Evolutionary conservation across 2,888 invertebrate species (phyloP), one percentile per base, ranked within the genome.

Genomic region (Miltochrista miniata): DNA sequence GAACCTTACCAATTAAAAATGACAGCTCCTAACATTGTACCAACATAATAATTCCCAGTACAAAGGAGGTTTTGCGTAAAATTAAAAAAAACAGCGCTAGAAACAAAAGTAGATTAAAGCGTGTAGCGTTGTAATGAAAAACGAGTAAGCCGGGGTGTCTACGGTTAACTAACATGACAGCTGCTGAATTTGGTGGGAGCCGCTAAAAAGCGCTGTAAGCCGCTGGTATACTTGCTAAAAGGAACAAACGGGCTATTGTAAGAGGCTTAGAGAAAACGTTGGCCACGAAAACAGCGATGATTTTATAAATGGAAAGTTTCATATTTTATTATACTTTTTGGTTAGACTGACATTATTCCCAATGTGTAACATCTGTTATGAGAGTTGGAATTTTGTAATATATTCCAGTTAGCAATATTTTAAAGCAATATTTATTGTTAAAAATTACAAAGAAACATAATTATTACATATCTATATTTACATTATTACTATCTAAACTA

Each of bases 31-130:
- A 48, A 46, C 45, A 45, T 34, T 31, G 15, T 30, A 37, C 34
- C 40, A 49, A 55, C 18, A n/a, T n/a, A 5, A 60, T 54, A 34
- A 56, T 66, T 47, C 40, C 39, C 18, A 35, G 38, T 37, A 63
- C 60, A 63, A 65, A 15, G 15, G 38, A 38, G 45, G 51, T 51
- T 67, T 63, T 55, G 49, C 18, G 47, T 49, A 18, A 64, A 67
- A 67, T 67, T 61, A 58, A 61, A 67, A 64, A 61, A 45, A n/a
- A n/a, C n/a, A 41, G 40, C 41, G 40, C 38, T 36, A 40, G 15
- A 45, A 39, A 56, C 51, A 57, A 60, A 38, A 54, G 52, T 42
- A 48, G 57, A 61, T 67, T 58, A 67, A 46, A 39, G 13, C 42
- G 30, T 48, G 18, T 39, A 45, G 56, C 43, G n/a, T 45, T 14